Evolutionary conservation across 30 jellyfish, hydroid and myxozoan genomes (phyloP), one percentile per base, ranked within the genome.

Genomic region (Cassiopea andromeda): DNA sequence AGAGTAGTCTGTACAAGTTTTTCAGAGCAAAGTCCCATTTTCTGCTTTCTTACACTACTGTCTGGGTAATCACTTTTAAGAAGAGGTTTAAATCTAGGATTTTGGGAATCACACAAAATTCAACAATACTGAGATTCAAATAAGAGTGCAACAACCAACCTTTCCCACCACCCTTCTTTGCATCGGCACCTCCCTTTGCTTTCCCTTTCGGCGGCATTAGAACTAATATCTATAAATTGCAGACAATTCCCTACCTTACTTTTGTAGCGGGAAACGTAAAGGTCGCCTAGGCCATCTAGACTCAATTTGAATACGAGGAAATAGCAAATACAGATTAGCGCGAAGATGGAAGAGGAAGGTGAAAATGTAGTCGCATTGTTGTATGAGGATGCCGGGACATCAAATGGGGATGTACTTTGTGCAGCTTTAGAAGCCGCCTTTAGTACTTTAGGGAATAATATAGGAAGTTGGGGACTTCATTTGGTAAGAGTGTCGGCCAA

Each of bases 331-430:
- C 38, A 27, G 38, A 27, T 27, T 27, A 27, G 38, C 0, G 68
- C 14, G 13, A 58, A 6, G 68, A 7, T 17, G 27, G 73, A 81
- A 81, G 69, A 16, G 80, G 83, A 44, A 66, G 83, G 17, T 12
- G 4, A 7, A 14, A 58, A 50, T 68, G 50, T 44, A 71, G 38
- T n/a, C 8, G 74, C 85, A 12, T 72, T 92, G 67, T 57, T 92
- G 48, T 92, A 92, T 85, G 72, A 80, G 46, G 98, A 88, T 61
- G 93, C 89, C 7, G 98, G 98, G 60, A 67, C 94, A 38, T 60
- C 82, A 16, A 69, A 84, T 17, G 97, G 87, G 3, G 97, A 88
- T 82, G 85, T 84, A 1, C 60, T 93, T 1, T 16, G 48, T 73
- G 57, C 64, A 5, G 89, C 97, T 16, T 27, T 93, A 45, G 67